Evolutionary conservation across 2,113 vertebrate species (phyloP), one percentile per base, ranked within the genome.

Genomic region (Micronisus gabar): DNA sequence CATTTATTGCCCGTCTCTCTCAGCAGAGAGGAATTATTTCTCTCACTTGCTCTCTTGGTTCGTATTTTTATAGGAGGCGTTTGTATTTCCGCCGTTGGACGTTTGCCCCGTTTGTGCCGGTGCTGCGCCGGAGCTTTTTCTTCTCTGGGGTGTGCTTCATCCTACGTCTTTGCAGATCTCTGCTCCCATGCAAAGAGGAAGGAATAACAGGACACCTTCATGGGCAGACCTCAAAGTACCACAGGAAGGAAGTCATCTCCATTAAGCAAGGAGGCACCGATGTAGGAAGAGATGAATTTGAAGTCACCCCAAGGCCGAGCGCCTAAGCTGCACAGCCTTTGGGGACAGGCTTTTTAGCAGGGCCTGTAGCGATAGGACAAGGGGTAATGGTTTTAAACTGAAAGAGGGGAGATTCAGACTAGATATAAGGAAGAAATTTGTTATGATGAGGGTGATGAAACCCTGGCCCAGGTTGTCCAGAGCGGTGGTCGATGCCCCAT

Each of bases 401-500:
- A 47, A 45, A 30, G 8, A 62, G 15, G 8, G 38, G 2, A 41
- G 4, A 25, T 41, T 76, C 20, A 65, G 36, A 14, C 9, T 38
- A 40, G 38, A 38, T 26, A 10, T 2, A 36, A 75, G 22, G 14
- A 36, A 79, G 5, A 19, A 4, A n/a, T 14, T 1, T 21, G 41
- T 68, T 15, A 34, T 0, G 2, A 0, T 22, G 36, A 48, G 7
- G 6, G 10, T 43, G 16, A 11, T 76, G 25, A 61, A 8, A 19
- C 4, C 0, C 25, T 48, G n/a, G 8, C 13, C 1, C 10, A 32
- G 9, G 32, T 32, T 29, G 0, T 9, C 17, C 55, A 68, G n/a
- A 22, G n/a, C 43, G 14, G 22, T 25, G 19, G 29, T 19, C 2
- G 27, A 23, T 65, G 36, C 2, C n/a, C 32, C 75, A n/a, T 45